A percentile compares a stretch with the other conserved stretches of the same genome.
These are phyloP conservation scores for Aotus griseimembra DNA, from an alignment of 2,797 vertebrate species.

Conservation along the genomic window DNA sequence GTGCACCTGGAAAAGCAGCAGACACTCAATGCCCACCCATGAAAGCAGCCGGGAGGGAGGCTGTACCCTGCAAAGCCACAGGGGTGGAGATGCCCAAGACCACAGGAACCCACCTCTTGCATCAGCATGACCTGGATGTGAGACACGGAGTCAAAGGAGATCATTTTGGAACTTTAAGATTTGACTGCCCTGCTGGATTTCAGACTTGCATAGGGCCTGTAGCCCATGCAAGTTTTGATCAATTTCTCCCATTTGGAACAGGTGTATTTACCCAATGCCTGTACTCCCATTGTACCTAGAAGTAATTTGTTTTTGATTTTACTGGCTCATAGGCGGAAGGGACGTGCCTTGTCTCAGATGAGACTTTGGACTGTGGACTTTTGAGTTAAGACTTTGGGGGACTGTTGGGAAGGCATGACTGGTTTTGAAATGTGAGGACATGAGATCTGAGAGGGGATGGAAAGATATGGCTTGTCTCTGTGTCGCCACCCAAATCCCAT, in stretches of 20 bases:
- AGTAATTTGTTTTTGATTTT: background rate
- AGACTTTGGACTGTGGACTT: background rate
- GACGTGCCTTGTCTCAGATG: background rate
- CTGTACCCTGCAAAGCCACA: background rate
- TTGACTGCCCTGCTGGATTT: background rate
- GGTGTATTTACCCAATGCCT: background rate
- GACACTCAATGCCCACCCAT: background rate
- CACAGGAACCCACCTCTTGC: background rate
- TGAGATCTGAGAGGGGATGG: no score
- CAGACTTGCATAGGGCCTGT: background rate
- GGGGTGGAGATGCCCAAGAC: background rate
- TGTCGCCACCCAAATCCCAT: background rate
- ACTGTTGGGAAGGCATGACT: background rate
- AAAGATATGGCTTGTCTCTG: background rate
- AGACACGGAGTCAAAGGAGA: background rate
- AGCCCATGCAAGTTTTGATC: background rate
- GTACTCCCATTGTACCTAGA: background rate
- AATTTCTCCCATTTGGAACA: background rate
- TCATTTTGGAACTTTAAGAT: background rate
- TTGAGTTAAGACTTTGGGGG: background rate
- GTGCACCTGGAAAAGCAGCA: background rate
- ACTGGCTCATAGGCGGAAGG: background rate
- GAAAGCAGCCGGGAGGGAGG: background rate
- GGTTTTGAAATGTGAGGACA: background rate
- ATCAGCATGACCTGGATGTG: background rate